Percentiles rank a stretch among this genome's conserved stretches.
Evolutionary conservation across 2,797 vertebrate genomes (phyloP).

Genomic region (Enteromius afrohamiltoni): DNA sequence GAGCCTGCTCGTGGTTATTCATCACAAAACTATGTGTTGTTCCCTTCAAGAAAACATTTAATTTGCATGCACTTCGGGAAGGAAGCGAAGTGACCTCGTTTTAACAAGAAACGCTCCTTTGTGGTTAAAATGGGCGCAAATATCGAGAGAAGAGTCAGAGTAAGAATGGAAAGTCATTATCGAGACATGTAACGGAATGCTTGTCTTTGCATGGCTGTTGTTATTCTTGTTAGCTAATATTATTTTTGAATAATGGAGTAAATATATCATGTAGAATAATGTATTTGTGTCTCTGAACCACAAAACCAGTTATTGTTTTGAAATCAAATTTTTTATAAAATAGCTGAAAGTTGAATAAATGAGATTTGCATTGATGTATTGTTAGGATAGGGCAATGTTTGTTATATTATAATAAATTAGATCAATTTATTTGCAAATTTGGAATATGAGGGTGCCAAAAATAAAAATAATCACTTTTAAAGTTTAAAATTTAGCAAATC

Average conservation of each 20-base stretch:
- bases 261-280: not conserved
- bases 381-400: not conserved
- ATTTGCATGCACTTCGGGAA: not conserved
- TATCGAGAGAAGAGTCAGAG: slow-evolving; percentile 6
- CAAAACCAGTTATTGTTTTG: not conserved
- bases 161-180: not conserved
- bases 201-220: not conserved
- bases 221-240: not conserved
- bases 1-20: not conserved
- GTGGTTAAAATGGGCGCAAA: slow-evolving; percentile 27
- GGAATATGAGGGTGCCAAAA: not conserved
- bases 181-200: not conserved
- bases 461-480: not conserved
- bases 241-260: no score
- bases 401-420: no score
- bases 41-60: not conserved
- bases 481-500: not conserved
- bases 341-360: not conserved
- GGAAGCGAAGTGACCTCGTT: not conserved
- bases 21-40: not conserved
- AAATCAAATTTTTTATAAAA: no score
- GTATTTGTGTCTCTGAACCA: not conserved
- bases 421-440: not conserved
- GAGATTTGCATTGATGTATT: not conserved
- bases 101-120: not conserved